Conservation (phyloP, 2,113 vertebrate genomes). For the Phycodurus eques region DNA sequence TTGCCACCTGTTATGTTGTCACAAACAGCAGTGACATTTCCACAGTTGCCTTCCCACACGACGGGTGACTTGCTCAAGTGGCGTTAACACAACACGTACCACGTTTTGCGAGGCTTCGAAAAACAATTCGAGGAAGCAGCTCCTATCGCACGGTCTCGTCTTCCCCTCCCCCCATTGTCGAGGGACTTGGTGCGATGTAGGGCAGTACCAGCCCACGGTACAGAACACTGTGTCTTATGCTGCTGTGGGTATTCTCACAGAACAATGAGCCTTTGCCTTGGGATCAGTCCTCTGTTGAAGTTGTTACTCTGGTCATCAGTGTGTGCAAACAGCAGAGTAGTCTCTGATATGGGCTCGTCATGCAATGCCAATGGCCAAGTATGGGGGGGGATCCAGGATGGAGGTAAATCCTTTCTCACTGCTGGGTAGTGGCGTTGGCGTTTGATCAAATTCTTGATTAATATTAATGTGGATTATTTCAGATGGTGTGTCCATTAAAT, state of each 20-base stretch:
- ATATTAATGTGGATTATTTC: conserved; percentile 15
- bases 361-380: conserved; percentile 36
- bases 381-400: conserved; percentile 54
- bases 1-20: conserved; percentile 3
- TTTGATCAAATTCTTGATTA: conserved; percentile 6
- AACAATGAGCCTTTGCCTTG: conserved; percentile 68
- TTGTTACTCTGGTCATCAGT: conserved; percentile 48
- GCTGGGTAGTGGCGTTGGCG: conserved; percentile 8
- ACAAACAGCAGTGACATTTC: conserved; percentile 4
- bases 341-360: conserved; percentile 32
- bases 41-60: not conserved
- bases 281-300: conserved; percentile 57
- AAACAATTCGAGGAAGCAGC: conserved; percentile 48
- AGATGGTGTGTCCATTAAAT: not conserved
- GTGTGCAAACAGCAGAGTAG: conserved; percentile 32
- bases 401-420: conserved; percentile 53
- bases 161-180: conserved; percentile 42
- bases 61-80: not conserved
- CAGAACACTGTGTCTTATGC: conserved; percentile 61
- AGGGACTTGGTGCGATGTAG: conserved; percentile 57
- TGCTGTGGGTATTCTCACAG: conserved; percentile 52
- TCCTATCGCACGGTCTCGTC: conserved; percentile 29
- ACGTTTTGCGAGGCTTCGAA: conserved; percentile 20
- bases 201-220: conserved; percentile 66
- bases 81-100: not conserved